Percentiles rank a stretch among this genome's conserved stretches.
These are phyloP conservation scores for Sebastes fasciatus DNA, from an alignment of 2,113 vertebrate species.

Conservation along the genomic window DNA sequence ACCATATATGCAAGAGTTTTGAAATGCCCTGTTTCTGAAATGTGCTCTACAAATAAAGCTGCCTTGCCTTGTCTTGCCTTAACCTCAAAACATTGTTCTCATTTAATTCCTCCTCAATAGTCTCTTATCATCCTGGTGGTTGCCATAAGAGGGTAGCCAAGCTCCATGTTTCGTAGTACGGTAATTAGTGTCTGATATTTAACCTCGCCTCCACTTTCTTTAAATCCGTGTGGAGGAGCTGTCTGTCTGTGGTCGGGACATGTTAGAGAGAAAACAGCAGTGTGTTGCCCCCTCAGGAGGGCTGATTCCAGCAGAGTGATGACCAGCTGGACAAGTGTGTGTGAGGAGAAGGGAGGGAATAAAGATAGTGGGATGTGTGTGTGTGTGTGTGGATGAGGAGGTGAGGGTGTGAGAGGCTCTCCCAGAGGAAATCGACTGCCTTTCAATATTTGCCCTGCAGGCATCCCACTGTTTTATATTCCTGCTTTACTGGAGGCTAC, in stretches of 20 bases:
- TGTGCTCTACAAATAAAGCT: too few relatives aligned
- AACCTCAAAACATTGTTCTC: background rate
- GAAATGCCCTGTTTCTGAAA: too few relatives aligned
- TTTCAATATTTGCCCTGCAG: constrained; percentile 45
- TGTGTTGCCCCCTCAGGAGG: constrained; percentile 2
- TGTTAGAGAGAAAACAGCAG: background rate
- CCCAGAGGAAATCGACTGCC: constrained; percentile 19
- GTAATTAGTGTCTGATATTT: constrained; percentile 47
- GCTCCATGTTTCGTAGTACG: constrained; percentile 56
- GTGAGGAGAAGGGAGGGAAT: background rate
- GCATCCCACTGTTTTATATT: constrained; percentile 34
- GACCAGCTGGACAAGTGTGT: constrained; percentile 1
- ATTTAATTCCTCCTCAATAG: background rate
- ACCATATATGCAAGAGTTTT: too few relatives aligned
- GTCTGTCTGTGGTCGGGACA: background rate
- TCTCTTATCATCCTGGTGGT: constrained; percentile 60
- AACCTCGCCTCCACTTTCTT: constrained; percentile 13
- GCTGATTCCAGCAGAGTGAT: constrained; percentile 55
- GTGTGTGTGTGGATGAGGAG: constrained; percentile 1
- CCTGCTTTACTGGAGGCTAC: constrained; percentile 20
- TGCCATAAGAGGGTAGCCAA: constrained; percentile 79
- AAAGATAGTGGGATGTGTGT: background rate
- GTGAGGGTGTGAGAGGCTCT: background rate
- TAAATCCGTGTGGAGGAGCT: constrained; percentile 24
- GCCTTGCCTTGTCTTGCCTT: too few relatives aligned